Conservation (phyloP, 2,797 vertebrate genomes). For the Sus cebifrons region DNA sequence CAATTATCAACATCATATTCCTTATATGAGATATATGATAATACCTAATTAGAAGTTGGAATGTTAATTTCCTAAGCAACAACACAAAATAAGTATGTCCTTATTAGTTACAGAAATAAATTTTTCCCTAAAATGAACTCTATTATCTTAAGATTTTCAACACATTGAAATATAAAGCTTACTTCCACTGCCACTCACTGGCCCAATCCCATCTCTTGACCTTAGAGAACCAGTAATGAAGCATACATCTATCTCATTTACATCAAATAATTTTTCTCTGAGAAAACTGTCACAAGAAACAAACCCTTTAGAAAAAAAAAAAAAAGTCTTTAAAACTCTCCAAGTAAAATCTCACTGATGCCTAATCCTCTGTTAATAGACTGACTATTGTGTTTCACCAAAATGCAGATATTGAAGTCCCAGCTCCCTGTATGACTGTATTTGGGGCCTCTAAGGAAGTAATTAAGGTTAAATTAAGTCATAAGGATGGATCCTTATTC, state of each 20-base stretch:
- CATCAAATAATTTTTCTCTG: background rate
- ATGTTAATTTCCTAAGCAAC: background rate
- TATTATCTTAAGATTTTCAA: background rate
- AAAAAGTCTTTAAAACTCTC: background rate
- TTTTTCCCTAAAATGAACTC: background rate
- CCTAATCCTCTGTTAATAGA: background rate
- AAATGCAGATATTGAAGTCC: background rate
- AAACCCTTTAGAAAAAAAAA: background rate
- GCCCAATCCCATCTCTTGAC: background rate
- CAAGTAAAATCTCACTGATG: background rate
- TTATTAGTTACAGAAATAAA: background rate
- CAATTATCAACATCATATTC: background rate
- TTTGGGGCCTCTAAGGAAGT: background rate
- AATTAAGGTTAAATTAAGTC: background rate
- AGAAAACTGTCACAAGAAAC: background rate
- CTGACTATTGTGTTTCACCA: background rate
- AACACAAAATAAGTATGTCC: background rate
- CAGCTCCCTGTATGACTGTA: fast-evolving
- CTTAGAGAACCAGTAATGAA: background rate
- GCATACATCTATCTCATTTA: background rate
- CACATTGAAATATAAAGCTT: background rate
- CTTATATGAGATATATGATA: background rate
- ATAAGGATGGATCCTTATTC: background rate
- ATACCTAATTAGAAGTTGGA: background rate
- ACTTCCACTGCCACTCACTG: background rate